Percentiles rank a stretch among this genome's conserved stretches.
Evolutionary conservation across 2,113 vertebrate genomes (phyloP).

Genomic region (Psephotus haematonotus): DNA sequence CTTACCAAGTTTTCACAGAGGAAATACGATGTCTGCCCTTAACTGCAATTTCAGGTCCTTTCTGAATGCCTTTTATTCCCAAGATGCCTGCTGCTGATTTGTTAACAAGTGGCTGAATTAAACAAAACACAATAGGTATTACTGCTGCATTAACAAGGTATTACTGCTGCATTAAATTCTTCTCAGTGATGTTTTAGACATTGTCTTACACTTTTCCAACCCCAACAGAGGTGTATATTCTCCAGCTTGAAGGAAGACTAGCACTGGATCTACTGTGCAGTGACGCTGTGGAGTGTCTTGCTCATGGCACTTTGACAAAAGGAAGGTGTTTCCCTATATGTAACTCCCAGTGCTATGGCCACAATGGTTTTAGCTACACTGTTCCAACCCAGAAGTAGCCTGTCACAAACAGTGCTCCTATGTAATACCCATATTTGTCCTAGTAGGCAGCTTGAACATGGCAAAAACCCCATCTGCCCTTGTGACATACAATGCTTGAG

Average conservation of each 20-base stretch:
- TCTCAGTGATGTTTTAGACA: not conserved
- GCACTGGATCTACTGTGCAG: not conserved
- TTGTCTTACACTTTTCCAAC: not conserved
- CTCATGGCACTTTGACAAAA: not conserved
- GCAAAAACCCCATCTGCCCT: not conserved
- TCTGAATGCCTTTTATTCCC: not conserved
- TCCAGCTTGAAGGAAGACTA: not conserved
- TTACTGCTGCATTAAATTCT: not conserved
- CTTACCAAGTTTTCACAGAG: not conserved
- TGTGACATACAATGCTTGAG: not conserved
- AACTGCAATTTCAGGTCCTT: not conserved
- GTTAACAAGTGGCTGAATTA: not conserved
- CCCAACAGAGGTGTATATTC: not conserved
- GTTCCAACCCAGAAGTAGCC: not conserved
- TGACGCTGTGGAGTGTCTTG: not conserved
- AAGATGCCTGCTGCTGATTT: not conserved
- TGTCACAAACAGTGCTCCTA: not conserved
- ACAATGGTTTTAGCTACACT: not conserved
- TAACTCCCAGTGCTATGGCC: not conserved
- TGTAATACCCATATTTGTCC: not conserved
- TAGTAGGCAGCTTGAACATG: not conserved
- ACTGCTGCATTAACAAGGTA: not conserved
- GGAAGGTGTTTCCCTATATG: not conserved
- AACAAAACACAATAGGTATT: not conserved
- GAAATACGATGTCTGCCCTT: constrained; percentile 18